phyloP scores from a whole-genome alignment of 2,888 invertebrate genomes.

The Kryphioiulus occultus region DNA sequence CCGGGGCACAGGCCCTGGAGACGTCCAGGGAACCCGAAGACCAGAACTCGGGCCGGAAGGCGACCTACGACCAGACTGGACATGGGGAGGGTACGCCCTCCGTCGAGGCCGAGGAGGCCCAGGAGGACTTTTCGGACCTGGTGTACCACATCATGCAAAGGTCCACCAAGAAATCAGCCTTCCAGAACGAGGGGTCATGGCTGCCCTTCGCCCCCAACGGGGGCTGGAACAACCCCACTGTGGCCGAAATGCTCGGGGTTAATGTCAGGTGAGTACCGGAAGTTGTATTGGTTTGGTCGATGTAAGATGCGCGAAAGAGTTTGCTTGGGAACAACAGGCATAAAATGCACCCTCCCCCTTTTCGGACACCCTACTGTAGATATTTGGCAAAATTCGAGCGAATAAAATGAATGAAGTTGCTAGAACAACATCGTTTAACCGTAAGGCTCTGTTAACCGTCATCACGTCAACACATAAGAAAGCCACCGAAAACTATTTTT shows the following conservation, averaged over 20 bases:
- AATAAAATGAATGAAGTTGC: too few relatives aligned
- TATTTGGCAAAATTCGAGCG: too few relatives aligned
- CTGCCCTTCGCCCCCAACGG: background rate
- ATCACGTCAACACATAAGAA: too few relatives aligned
- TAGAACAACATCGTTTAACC: too few relatives aligned
- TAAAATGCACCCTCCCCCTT: too few relatives aligned
- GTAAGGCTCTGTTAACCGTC: too few relatives aligned
- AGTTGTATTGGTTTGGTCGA: too few relatives aligned
- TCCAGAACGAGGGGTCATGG: background rate
- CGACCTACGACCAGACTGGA: background rate
- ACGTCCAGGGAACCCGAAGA: slow-evolving; percentile 1
- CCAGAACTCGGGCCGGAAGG: background rate
- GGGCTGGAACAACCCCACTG: slow-evolving; percentile 44
- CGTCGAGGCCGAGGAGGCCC: background rate
- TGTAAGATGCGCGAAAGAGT: background rate
- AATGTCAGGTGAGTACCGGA: slow-evolving; percentile 35
- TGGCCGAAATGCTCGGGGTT: slow-evolving; percentile 45
- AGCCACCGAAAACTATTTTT: too few relatives aligned
- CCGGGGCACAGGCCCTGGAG: background rate
- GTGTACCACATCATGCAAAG: slow-evolving; percentile 23
- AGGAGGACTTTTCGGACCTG: slow-evolving; percentile 41
- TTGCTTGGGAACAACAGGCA: too few relatives aligned
- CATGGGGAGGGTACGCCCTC: background rate
- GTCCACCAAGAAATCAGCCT: background rate
- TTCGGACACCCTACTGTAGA: too few relatives aligned